Base-by-base conservation (phyloP, 2,797 vertebrate genomes). In the Bufotes viridis region DNA sequence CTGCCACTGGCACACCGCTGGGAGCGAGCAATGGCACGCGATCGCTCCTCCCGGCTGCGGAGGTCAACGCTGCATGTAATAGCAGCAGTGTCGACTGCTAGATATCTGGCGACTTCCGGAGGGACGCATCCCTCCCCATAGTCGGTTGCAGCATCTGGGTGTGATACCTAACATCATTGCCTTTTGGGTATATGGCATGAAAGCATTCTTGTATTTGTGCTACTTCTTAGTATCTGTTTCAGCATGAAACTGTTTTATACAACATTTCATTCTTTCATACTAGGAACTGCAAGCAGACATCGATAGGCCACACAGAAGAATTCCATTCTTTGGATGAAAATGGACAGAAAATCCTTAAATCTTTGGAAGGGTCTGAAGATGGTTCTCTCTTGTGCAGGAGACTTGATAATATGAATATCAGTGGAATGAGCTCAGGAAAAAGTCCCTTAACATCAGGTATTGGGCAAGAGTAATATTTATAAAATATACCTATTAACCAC, bases 271-370 rank as follows among this genome's bases (percentile, higher is more conserved):
- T 76, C 26, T 78, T 75, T 15, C 18, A 65, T 69, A 1, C 0
- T 91, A 99, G 98, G 98, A 99, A 63, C 95, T 99, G 61, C 97
- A 99, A 93, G 93, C 92, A 0, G 98, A 99, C 95, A 97, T 97
- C 0, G 97, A 98, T 91, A n/a, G 91, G 90, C 90, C 98, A 99
- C 90, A 96, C 96, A 1, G 98, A 99, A 90, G 93, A 96, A 87
- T 99, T 97, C 91, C 97, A 99, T 93, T 97, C 94, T 67, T 94
- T 99, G 92, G 98, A 99, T 94, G 98, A 99, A 93, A 98, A 98
- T 0, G 98, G 98, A 57, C 96, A 97, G 91, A 97, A 98, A 93
- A 96, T 99, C 87, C 93, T 98, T 85, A 93, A 92, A 63, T 96
- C 98, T 0, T 91, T 99, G 90, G 96, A 97, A 90, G 96, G 96